phyloP scores from a whole-genome alignment of 2,797 vertebrate species.

The Zenarchopterus dispar region DNA sequence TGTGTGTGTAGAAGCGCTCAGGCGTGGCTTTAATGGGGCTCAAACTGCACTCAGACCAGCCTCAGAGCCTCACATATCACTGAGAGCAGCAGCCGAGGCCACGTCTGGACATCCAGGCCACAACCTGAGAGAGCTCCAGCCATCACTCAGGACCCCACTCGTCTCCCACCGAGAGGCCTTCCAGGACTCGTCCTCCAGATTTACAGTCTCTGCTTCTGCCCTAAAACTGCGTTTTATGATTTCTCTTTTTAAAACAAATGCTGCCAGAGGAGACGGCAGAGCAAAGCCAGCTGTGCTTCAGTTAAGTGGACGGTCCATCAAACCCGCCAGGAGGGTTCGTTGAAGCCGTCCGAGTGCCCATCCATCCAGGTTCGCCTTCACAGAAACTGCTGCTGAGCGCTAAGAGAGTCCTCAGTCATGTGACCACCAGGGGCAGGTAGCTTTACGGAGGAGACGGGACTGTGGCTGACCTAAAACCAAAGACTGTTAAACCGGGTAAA shows the following conservation, averaged over 20 bases:
- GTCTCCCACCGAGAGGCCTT: constrained; percentile 20
- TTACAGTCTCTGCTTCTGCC: constrained; percentile 2
- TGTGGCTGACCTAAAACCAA: neutral
- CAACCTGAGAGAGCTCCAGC: constrained; percentile 32
- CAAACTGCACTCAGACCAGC: constrained; percentile 9
- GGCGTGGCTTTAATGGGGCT: constrained; percentile 4
- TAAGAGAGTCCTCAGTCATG: constrained; percentile 27
- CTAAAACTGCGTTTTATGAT: constrained; percentile 24
- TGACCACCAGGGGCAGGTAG: constrained; percentile 10
- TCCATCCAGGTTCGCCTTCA: constrained; percentile 42
- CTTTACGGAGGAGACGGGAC: constrained; percentile 27
- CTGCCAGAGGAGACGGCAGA: constrained; percentile 19
- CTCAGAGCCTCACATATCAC: constrained; percentile 44
- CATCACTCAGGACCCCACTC: constrained; percentile 22
- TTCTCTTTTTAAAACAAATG: constrained; percentile 34
- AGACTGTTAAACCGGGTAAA: too few species aligned
- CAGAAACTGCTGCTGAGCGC: constrained; percentile 19
- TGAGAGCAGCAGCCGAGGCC: constrained; percentile 61
- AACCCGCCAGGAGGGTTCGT: constrained; percentile 20
- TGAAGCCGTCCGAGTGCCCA: constrained; percentile 31
- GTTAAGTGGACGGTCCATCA: constrained; percentile 22
- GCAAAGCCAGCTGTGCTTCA: constrained; percentile 34
- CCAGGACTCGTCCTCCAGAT: constrained; percentile 7
- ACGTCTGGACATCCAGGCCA: constrained; percentile 49
- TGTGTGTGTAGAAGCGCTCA: constrained; percentile 6